Base-by-base conservation (phyloP, 2,888 invertebrate genomes). In the Melipona bicolor region DNA sequence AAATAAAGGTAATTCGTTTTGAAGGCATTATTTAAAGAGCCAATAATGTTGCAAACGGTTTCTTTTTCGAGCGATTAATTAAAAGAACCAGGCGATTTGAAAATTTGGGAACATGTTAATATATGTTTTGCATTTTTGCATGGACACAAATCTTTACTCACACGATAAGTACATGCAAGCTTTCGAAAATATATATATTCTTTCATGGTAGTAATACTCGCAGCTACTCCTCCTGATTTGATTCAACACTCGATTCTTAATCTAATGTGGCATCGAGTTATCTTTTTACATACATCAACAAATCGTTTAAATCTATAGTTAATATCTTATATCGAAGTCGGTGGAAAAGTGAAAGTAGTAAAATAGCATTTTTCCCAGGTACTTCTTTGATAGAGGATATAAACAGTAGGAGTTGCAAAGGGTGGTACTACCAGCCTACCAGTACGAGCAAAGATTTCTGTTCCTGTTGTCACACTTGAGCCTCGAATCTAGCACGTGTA, bases 331-430 rank as follows among this genome's bases (percentile, higher is more conserved):
- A 85, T 79, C 87, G 87, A 89, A 87, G 79, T 90, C 83, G 87
- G 89, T 89, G 89, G 90, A 90, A 92, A 92, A 92, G 91, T 92
- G 90, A 91, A 90, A 89, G 89, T 93, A 93, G 88, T 92, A 93
- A 93, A 93, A 93, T 93, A 92, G 91, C 91, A 87, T 91, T 90
- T 88, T 91, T 83, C 77, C 89, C 90, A 90, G 90, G 90, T 90
- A 90, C 90, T 86, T 88, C 84, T 85, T 90, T 85, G 90, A 88
- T 88, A 90, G 87, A 86, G 85, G 90, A 84, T 85, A 84, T 87
- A 89, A 88, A 87, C 88, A 88, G 84, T 83, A 85, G 86, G 85
- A 90, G 85, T 87, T 74, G 85, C 86, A 88, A 85, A 87, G 87
- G 85, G 85, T 81, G 86, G 86, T 82, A 81, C 77, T 89, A 88